Base-by-base conservation (phyloP, 1,140 invertebrate genomes). In the Drosophila pseudoananassae region DNA sequence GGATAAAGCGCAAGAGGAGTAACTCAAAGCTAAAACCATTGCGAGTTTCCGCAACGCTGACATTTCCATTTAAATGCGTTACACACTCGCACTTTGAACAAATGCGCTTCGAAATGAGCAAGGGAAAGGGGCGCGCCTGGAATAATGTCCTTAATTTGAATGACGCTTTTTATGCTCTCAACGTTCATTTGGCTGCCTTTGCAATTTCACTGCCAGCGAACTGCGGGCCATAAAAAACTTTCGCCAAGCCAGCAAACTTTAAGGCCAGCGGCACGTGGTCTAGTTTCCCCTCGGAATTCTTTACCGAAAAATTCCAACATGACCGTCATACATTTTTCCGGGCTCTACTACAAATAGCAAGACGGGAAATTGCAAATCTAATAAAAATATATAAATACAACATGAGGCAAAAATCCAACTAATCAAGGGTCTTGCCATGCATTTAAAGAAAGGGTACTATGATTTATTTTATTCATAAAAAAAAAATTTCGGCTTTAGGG, bases 111-210 rank as follows among this genome's bases (percentile, higher is more conserved):
- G 25, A 52, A 20, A 15, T 14, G 33, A 27, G 20, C 25, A 27
- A n/a, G 4, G 17, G 14, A 38, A 50, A 33, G 52, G 17, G 9
- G 31, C 38, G 27, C 5, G 45, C 3, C n/a, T 10, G 25, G 47
- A 79, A 74, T 78, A 82, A 85, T 75, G 74, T 80, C 69, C 80
- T 78, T 85, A 78, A 85, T 85, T 85, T 85, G 69, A 87, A 85
- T 87, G 78, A 64, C 82, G 78, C 68, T 59, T 82, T 85, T 84
- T 77, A 84, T 87, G 81, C 52, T 66, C 72, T 52, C 46, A 55
- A 59, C 69, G 45, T 66, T 66, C 29, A 43, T 57, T 54, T 55
- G 65, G 63, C 72, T 47, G 31, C 55, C 33, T 69, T 33, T 46
- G 33, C 58, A 49, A 29, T 50, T 45, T 61, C 9, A 47, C 53